phyloP scores from a whole-genome alignment of 2,888 invertebrate genomes.

The Epinotia nisella region DNA sequence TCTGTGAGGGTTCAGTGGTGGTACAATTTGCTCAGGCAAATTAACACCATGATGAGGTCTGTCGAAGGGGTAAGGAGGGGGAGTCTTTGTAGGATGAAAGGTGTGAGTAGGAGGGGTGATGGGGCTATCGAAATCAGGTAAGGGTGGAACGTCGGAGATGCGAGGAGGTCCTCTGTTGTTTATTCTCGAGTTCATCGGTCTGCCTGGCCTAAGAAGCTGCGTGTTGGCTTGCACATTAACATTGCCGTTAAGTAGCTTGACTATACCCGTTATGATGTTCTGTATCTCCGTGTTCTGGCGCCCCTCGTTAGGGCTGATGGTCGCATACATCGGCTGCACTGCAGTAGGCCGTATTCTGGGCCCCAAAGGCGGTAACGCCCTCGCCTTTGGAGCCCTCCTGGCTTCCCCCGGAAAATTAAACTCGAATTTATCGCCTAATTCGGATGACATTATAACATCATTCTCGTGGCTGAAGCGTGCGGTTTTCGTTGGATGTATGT shows the following conservation, averaged over 20 bases:
- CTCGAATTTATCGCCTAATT: slow-evolving; percentile 75
- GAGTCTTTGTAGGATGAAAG: slow-evolving; percentile 79
- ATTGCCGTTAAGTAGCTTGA: slow-evolving; percentile 94
- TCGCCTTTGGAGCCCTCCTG: slow-evolving; percentile 89
- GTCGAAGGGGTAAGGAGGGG: slow-evolving; percentile 91
- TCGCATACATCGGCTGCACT: slow-evolving; percentile 83
- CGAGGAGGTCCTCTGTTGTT: slow-evolving; percentile 96
- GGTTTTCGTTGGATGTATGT: slow-evolving; percentile 85
- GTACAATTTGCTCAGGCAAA: slow-evolving; percentile 90
- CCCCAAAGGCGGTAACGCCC: slow-evolving; percentile 87
- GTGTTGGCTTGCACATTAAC: slow-evolving; percentile 93
- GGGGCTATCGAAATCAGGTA: slow-evolving; percentile 87
- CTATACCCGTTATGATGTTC: slow-evolving; percentile 95
- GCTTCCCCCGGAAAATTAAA: slow-evolving; percentile 89
- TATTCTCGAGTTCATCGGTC: slow-evolving; percentile 91
- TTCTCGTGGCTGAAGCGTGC: slow-evolving; percentile 67
- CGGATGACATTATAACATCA: slow-evolving; percentile 71
- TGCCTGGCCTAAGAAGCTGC: slow-evolving; percentile 84
- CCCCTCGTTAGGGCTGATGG: slow-evolving; percentile 77
- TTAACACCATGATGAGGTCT: slow-evolving; percentile 88
- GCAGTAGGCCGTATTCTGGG: slow-evolving; percentile 86
- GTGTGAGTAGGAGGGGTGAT: slow-evolving; percentile 76
- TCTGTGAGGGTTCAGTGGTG: slow-evolving; percentile 82
- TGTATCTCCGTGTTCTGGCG: slow-evolving; percentile 89
- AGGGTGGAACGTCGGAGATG: slow-evolving; percentile 90